phyloP scores from a whole-genome alignment of 2,113 vertebrate genomes.

The Mungos mungo region DNA sequence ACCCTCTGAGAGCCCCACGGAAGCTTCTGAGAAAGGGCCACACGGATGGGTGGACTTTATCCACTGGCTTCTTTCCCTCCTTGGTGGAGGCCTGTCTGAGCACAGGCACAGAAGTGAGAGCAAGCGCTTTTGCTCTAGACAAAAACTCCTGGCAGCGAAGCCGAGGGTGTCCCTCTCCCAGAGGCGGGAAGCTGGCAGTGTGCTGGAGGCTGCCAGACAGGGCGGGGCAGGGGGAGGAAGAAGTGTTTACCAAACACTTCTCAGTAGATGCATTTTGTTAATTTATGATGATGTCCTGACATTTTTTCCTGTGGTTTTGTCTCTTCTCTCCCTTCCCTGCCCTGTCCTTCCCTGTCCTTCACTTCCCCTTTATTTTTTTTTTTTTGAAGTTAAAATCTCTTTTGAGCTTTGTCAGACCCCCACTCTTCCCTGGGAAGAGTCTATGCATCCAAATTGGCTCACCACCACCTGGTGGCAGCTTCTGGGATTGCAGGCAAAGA shows the following conservation, averaged over 20 bases:
- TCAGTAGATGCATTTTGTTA: background rate
- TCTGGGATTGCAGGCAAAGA: slow-evolving; percentile 29
- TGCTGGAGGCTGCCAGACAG: background rate
- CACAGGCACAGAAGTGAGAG: background rate
- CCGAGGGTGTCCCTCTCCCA: background rate
- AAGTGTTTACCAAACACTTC: background rate
- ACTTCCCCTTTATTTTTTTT: no score
- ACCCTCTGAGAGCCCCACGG: background rate
- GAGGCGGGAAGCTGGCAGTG: background rate
- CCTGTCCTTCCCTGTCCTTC: accelerated
- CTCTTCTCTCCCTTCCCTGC: background rate
- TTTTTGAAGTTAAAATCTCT: background rate
- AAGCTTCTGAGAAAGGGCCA: background rate
- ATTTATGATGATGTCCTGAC: background rate
- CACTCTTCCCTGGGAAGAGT: background rate
- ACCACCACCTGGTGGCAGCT: slow-evolving; percentile 39
- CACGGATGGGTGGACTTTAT: background rate
- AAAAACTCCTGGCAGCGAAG: background rate
- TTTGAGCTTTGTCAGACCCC: background rate
- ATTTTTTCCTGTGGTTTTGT: background rate
- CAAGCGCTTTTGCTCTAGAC: background rate
- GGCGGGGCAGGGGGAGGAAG: background rate
- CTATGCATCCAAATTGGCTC: background rate
- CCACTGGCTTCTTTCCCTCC: background rate
- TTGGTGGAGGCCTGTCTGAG: background rate